Conservation (phyloP, 2,113 vertebrate species). For the cattle (Bos taurus) region ARS-UCD2.0 NC_037342.1:83458501-83459000, state of each 20-base stretch:
- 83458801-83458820: neutral
- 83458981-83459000: neutral
- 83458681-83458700: slow-evolving; percentile 84
- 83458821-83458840: neutral
- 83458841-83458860: too few relatives aligned
- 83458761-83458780: neutral
- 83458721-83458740: neutral
- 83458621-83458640: slow-evolving; percentile 92
- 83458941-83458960: rapidly evolving
- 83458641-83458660: slow-evolving; percentile 89
- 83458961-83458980: neutral
- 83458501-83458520: neutral
- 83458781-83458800: neutral
- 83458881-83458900: neutral
- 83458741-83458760: neutral
- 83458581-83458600: neutral
- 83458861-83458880: neutral
- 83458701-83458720: slow-evolving; percentile 70
- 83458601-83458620: neutral
- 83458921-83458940: neutral
- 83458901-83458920: too few relatives aligned
- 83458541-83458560: rapidly evolving
- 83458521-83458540: neutral
- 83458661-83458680: slow-evolving; percentile 84
- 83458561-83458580: neutral